These are phyloP conservation scores for Brachionichthys hirsutus DNA, from an alignment of 2,113 vertebrate species.

Conservation along the genomic window DNA sequence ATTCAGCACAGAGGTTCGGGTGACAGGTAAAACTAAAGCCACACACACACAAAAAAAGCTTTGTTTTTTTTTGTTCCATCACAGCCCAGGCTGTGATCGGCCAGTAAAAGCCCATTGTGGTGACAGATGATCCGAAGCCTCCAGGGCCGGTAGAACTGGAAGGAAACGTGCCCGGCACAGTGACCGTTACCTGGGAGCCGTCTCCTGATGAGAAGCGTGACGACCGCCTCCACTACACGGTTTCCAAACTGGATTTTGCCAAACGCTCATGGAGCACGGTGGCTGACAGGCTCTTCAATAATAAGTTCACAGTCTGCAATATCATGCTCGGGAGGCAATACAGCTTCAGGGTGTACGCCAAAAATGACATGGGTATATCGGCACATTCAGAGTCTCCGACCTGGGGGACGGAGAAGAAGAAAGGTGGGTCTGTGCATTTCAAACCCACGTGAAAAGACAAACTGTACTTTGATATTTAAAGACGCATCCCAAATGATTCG, in stretches of 20 bases:
- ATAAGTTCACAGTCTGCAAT: conserved; percentile 83
- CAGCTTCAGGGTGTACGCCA: conserved; percentile 87
- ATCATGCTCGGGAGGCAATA: conserved; percentile 84
- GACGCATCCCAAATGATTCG: not conserved
- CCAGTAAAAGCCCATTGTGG: conserved; percentile 1
- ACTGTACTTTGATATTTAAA: too few relatives aligned
- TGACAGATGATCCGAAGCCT: conserved; percentile 82
- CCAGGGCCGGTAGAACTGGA: conserved; percentile 82
- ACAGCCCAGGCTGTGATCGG: not conserved
- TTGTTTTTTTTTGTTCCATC: not conserved
- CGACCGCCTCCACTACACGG: conserved; percentile 79
- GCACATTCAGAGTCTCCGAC: conserved; percentile 82
- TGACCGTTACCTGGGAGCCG: conserved; percentile 86
- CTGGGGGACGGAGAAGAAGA: conserved; percentile 78
- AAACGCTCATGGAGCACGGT: conserved; percentile 79
- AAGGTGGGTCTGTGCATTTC: conserved; percentile 59
- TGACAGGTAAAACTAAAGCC: conserved; percentile 79
- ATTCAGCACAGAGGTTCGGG: conserved; percentile 80
- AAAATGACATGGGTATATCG: conserved; percentile 85
- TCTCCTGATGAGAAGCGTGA: conserved; percentile 85
- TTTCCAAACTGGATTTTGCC: conserved; percentile 81
- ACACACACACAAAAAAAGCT: rapidly evolving
- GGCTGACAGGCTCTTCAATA: conserved; percentile 85
- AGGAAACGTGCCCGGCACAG: conserved; percentile 82
- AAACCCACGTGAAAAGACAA: not conserved